Base-by-base conservation (phyloP, 2,797 vertebrate genomes). In the Arctocebus calabarensis region DNA sequence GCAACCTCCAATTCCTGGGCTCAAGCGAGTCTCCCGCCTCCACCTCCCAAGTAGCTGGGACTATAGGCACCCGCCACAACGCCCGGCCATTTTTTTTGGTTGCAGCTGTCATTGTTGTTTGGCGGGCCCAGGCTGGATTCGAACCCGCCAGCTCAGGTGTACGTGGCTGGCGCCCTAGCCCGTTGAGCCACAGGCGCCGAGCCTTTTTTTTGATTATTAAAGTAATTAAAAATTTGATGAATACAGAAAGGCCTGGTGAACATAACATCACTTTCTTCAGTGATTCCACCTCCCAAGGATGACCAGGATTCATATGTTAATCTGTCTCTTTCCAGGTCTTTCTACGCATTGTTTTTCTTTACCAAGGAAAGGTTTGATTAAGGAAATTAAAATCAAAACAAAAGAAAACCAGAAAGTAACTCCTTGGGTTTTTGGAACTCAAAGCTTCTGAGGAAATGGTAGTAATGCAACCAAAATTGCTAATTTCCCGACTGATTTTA, bases 381-480 rank as follows among this genome's bases (percentile, higher is more conserved):
- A 92, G 84, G 48, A 91, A 82, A 84, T 74, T 62, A n/a, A 92
- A 77, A 94, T 84, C 13, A 64, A 88, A 85, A 66, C 25, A 23
- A 29, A 29, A 27, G 13, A 29, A 62, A 77, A 8, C 48, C 10
- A 57, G 71, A 79, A 34, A 66, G 52, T 16, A 22, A 29, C 29
- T 82, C 55, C 66, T 70, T 25, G 9, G 40, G 10, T 62, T 95
- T 94, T 57, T 74, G 77, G 29, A 95, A 89, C 64, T 83, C 71
- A 89, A 0, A 91, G 66, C 40, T 77, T 91, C 90, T 32, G 59
- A 93, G 70, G 74, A 83, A 90, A 79, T 25, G 45, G 43, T 14
- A 23, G 22, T 14, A 23, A 52, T 57, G n/a, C 48, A 74, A 59
- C 14, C 13, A 61, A 86, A 79, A 34, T 45, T 37, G 20, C 20